Conservation (phyloP, 2,797 vertebrate genomes). For the Pseudochirops corinnae region DNA sequence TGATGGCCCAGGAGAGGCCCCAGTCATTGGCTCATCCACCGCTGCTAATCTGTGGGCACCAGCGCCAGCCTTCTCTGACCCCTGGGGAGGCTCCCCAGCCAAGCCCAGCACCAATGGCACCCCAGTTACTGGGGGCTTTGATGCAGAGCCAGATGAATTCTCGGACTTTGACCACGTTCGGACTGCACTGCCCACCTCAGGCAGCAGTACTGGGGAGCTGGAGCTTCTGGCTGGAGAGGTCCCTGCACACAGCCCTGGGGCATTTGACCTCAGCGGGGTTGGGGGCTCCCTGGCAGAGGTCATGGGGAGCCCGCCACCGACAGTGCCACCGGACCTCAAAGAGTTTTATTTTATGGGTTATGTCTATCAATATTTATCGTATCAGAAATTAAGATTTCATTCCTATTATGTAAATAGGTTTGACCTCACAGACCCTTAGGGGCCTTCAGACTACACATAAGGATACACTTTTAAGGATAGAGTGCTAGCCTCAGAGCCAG, state of each 20-base stretch:
- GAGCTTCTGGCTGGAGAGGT: constrained; percentile 87
- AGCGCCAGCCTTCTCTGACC: constrained; percentile 78
- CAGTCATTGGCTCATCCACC: constrained; percentile 66
- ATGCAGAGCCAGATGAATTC: constrained; percentile 83
- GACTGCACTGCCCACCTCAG: constrained; percentile 77
- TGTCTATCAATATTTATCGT: background rate
- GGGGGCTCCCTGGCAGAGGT: background rate
- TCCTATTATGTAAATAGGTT: background rate
- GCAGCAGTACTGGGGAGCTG: constrained; percentile 87
- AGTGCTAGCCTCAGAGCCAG: background rate
- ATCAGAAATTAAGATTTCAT: background rate
- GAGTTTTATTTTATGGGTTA: background rate
- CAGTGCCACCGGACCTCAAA: background rate
- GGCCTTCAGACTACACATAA: background rate
- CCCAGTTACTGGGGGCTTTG: constrained; percentile 80
- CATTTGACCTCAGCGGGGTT: constrained; percentile 90
- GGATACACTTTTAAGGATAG: background rate
- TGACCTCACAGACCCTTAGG: background rate
- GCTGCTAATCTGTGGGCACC: constrained; percentile 83
- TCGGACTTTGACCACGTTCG: constrained; percentile 84
- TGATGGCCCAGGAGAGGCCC: constrained; percentile 73
- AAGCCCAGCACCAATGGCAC: constrained; percentile 94
- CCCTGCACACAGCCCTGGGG: constrained; percentile 84
- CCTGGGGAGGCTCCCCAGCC: constrained; percentile 86
- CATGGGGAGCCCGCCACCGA: no score